These are phyloP conservation scores for Onchidella celtica DNA, from an alignment of 2,888 invertebrate genomes.

Conservation along the genomic window DNA sequence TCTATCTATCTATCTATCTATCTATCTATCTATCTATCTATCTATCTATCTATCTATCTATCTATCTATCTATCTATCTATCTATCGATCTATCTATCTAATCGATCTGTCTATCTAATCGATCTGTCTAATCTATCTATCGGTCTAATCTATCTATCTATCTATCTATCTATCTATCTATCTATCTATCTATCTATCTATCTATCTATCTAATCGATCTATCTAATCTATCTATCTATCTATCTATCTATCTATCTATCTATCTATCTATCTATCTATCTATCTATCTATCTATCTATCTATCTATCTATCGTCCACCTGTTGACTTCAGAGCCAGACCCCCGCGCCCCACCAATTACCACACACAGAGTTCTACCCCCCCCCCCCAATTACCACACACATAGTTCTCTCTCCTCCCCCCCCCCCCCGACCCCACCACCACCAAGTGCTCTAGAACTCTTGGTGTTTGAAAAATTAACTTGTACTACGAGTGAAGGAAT, in stretches of 20 bases:
- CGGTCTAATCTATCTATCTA: neutral
- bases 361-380: too few species aligned
- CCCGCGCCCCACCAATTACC: neutral
- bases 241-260: neutral
- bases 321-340: neutral
- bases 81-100: neutral
- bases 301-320: neutral
- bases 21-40: neutral
- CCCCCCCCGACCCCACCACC: too few species aligned
- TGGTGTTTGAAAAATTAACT: too few species aligned
- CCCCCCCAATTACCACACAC: too few species aligned
- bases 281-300: slow-evolving; percentile 1
- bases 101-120: neutral
- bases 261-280: neutral
- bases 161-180: neutral
- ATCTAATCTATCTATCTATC: neutral
- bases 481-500: too few species aligned
- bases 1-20: neutral
- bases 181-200: neutral
- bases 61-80: neutral
- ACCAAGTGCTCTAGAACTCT: too few species aligned
- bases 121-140: neutral
- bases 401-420: too few species aligned
- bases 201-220: neutral
- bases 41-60: slow-evolving; percentile 5